A percentile compares a stretch with the other conserved stretches of the same genome.
Evolutionary conservation across 2,113 vertebrate genomes (phyloP).

Genomic region (Myiozetetes cayanensis): DNA sequence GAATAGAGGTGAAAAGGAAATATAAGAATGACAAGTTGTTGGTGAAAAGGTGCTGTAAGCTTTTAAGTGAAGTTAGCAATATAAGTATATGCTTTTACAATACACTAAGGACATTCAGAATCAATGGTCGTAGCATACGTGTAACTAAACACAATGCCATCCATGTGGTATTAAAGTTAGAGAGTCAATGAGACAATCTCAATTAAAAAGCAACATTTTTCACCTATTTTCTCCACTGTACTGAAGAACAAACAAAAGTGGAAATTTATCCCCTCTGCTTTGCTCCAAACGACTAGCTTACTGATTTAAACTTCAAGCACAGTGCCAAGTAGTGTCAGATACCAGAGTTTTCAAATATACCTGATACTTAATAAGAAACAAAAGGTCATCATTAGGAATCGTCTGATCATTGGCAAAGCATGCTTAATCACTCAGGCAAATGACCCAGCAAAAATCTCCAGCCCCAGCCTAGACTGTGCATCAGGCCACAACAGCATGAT

Average conservation of each 20-base stretch:
- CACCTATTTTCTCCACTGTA: background rate
- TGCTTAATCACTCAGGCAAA: background rate
- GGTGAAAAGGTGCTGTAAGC: background rate
- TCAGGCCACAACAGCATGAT: background rate
- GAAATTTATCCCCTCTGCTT: background rate
- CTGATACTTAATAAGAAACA: background rate
- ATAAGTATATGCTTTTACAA: background rate
- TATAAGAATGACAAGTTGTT: background rate
- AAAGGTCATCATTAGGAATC: background rate
- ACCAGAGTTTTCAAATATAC: background rate
- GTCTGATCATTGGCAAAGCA: background rate
- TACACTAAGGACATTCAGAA: background rate
- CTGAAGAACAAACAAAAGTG: background rate
- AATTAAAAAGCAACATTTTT: background rate
- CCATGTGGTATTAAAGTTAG: background rate
- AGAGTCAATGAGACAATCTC: background rate
- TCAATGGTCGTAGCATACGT: background rate
- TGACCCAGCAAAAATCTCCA: background rate
- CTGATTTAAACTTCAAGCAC: background rate
- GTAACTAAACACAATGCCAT: background rate
- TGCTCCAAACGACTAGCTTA: background rate
- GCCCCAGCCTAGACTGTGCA: background rate
- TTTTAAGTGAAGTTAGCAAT: background rate
- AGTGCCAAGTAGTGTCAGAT: background rate
- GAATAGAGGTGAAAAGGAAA: background rate